These are phyloP conservation scores for Ecliptopera silaceata DNA, from an alignment of 2,888 invertebrate species.

Conservation along the genomic window DNA sequence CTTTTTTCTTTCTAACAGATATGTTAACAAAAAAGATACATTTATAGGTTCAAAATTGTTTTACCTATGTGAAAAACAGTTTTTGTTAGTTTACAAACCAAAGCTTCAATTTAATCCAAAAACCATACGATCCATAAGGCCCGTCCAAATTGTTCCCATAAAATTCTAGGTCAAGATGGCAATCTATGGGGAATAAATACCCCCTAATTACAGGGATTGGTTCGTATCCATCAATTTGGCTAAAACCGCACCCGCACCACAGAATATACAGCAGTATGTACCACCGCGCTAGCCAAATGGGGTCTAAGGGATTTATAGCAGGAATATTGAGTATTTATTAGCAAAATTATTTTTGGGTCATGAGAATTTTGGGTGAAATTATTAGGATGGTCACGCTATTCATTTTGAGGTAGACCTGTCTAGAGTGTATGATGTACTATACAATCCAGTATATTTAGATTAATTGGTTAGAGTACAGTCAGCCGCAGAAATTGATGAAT, in stretches of 20 bases:
- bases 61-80: no score
- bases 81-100: no score
- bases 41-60: no score
- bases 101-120: constrained; percentile 7
- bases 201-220: constrained; percentile 39
- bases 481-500: no score
- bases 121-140: constrained; percentile 3
- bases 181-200: constrained; percentile 37
- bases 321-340: constrained; percentile 28
- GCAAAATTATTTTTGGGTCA: constrained; percentile 29
- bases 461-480: no score
- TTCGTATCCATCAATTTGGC: constrained; percentile 40
- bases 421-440: not conserved
- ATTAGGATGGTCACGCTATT: constrained; percentile 25
- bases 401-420: constrained; percentile 1
- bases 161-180: constrained; percentile 35
- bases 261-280: constrained; percentile 8
- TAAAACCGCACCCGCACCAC: constrained; percentile 27
- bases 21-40: no score
- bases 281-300: constrained; percentile 24
- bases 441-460: not conserved
- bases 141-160: constrained; percentile 19
- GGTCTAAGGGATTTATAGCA: constrained; percentile 26
- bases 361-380: constrained; percentile 12
- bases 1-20: no score